Evolutionary conservation across 2,888 invertebrate genomes (phyloP), one percentile per base, ranked within the genome.

Genomic region (Apamea monoglypha): DNA sequence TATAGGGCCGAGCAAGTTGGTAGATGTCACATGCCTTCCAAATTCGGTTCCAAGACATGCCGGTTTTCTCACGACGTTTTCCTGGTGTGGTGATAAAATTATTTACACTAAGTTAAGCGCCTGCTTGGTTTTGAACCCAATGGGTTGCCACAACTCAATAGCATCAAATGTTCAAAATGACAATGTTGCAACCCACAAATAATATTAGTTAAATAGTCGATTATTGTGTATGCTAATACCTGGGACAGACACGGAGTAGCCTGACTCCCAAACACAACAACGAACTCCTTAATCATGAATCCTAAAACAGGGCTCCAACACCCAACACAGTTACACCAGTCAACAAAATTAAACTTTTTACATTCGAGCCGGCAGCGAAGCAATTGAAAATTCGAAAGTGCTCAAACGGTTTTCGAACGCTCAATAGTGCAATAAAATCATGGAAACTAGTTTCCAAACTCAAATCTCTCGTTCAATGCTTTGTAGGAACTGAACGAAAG

Each of bases 341-440:
- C 53, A 73, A 64, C 56, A 73, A 64, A 73, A 74, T 74, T 47
- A 63, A 82, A 82, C 82, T 82, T 82, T 74, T 66, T 25, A 47
- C 40, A 82, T 86, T 74, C n/a, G n/a, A n/a, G n/a, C 6, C 29
- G 14, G n/a, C n/a, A 82, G 14, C 32, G 16, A 59, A 53, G n/a
- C 86, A 64, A 86, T 82, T 74, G 86, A 86, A 82, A 69, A 85
- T 74, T 67, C 40, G 59, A 53, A 69, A 61, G 74, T 64, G 18
- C 50, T 82, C 25, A 18, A 85, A 81, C 50, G 7, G 70, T 74
- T 86, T 81, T 63, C 61, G 16, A 74, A 10, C 61, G 29, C 10
- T 40, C 29, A 80, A 47, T 74, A 70, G 74, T 81, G 74, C 86
- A 86, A 82, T 86, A 83, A 82, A 82, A 86, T 75, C 63, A 68